Evolutionary conservation across 2,888 invertebrate genomes (phyloP).

Genomic region (Therioaphis trifolii): DNA sequence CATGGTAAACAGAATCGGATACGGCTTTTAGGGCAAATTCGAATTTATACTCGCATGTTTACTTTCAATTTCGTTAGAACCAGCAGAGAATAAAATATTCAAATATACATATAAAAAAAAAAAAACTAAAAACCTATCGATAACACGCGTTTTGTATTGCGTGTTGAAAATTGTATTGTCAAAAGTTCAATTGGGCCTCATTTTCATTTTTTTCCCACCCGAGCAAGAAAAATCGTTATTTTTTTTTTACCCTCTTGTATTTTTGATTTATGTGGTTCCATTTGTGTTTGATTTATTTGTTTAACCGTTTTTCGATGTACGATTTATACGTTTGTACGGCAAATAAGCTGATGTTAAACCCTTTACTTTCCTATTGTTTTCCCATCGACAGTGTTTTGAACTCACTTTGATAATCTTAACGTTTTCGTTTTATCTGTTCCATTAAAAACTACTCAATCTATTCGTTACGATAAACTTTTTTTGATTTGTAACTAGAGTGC

Average conservation of each 20-base stretch:
- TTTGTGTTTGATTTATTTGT: conserved; percentile 53
- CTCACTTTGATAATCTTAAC: neutral
- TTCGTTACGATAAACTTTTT: neutral
- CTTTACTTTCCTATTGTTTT: conserved; percentile 27
- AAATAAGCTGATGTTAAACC: conserved; percentile 27
- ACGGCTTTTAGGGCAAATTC: conserved; percentile 31
- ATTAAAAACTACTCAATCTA: conserved; percentile 6
- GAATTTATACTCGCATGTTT: conserved; percentile 43
- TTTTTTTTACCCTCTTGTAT: conserved; percentile 45
- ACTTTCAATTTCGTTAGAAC: conserved; percentile 42
- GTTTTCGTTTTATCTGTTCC: neutral
- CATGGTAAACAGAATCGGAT: conserved; percentile 4
- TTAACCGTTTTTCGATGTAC: conserved; percentile 50
- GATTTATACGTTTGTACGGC: conserved; percentile 35
- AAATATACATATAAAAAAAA: conserved; percentile 7
- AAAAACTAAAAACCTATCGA: conserved; percentile 43
- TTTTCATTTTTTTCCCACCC: conserved; percentile 46
- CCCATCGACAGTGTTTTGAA: neutral
- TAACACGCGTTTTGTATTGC: conserved; percentile 51
- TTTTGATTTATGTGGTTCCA: conserved; percentile 56
- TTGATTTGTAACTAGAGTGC: neutral
- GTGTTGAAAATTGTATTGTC: conserved; percentile 58
- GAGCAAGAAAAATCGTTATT: conserved; percentile 39
- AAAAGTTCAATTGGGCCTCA: conserved; percentile 54
- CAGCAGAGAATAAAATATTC: conserved; percentile 45